A percentile compares a stretch with the other conserved stretches of the same genome.
These are phyloP conservation scores for Empis livida DNA, from an alignment of 2,888 invertebrate genomes.

Conservation along the genomic window DNA sequence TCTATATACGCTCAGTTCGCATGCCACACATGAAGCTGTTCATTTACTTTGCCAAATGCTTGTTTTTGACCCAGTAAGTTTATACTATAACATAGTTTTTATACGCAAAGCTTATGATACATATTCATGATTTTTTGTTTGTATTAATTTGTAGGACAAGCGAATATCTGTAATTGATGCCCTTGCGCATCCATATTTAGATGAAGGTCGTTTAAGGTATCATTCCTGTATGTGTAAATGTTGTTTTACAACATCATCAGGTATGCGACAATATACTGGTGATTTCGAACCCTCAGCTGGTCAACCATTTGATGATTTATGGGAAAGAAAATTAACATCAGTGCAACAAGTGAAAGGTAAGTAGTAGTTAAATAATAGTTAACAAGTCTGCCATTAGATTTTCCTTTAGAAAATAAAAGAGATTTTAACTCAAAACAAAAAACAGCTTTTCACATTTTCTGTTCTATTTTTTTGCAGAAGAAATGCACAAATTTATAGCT, in stretches of 20 bases:
- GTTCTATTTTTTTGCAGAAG: constrained; percentile 63
- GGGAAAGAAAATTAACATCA: constrained; percentile 89
- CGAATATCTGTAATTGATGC: constrained; percentile 92
- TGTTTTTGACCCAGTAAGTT: constrained; percentile 89
- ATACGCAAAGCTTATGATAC: background rate
- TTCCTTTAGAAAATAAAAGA: too few relatives aligned
- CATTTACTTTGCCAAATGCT: constrained; percentile 95
- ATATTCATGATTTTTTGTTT: background rate
- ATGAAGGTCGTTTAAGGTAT: constrained; percentile 95
- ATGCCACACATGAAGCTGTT: constrained; percentile 96
- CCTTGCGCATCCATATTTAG: constrained; percentile 91
- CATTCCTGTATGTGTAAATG: constrained; percentile 99
- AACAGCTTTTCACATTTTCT: too few relatives aligned
- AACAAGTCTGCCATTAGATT: too few relatives aligned
- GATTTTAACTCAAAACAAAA: too few relatives aligned
- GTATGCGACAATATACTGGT: constrained; percentile 78
- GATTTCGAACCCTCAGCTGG: constrained; percentile 89
- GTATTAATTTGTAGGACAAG: constrained; percentile 53
- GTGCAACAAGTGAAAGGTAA: constrained; percentile 92
- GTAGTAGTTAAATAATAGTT: too few relatives aligned
- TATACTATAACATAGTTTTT: background rate
- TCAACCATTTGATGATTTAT: constrained; percentile 86
- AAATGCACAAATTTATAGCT: constrained; percentile 97
- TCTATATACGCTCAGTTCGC: constrained; percentile 81
- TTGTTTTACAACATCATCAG: constrained; percentile 69